Evolutionary conservation across 2,113 vertebrate species (phyloP).

Genomic region (Cyanoramphus novaezelandiae): DNA sequence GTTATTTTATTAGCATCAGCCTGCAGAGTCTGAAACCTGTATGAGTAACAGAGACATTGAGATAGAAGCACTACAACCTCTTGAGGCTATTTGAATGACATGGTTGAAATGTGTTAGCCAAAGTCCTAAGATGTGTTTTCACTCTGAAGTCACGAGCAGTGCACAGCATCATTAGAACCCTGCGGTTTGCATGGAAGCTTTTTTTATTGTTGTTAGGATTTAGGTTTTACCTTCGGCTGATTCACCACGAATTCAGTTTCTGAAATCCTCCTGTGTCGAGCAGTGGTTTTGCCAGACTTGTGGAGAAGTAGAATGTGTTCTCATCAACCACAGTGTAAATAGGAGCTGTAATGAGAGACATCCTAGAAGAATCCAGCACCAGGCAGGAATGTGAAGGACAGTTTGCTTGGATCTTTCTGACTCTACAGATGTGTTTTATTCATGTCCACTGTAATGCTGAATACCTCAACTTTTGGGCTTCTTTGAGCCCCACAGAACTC

Average conservation of each 20-base stretch:
- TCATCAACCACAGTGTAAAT: background rate
- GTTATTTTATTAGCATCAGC: background rate
- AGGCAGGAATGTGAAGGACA: background rate
- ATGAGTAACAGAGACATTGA: background rate
- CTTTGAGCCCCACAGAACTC: background rate
- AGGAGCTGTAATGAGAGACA: background rate
- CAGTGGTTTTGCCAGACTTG: background rate
- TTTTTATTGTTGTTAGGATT: background rate
- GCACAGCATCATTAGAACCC: background rate
- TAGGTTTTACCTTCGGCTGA: background rate
- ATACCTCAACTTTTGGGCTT: background rate
- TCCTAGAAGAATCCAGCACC: background rate
- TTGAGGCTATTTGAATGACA: background rate
- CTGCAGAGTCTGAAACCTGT: background rate
- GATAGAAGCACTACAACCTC: background rate
- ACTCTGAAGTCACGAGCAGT: background rate
- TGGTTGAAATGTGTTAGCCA: rapidly evolving
- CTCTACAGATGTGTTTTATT: background rate
- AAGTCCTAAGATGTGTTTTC: rapidly evolving
- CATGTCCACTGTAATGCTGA: background rate
- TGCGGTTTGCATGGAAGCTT: background rate
- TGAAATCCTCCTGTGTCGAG: background rate
- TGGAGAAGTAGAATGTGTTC: background rate
- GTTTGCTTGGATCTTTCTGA: background rate
- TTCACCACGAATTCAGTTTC: background rate